These are phyloP conservation scores for Enteromius unitaeniatus DNA, from an alignment of 2,797 vertebrate species.

Conservation along the genomic window DNA sequence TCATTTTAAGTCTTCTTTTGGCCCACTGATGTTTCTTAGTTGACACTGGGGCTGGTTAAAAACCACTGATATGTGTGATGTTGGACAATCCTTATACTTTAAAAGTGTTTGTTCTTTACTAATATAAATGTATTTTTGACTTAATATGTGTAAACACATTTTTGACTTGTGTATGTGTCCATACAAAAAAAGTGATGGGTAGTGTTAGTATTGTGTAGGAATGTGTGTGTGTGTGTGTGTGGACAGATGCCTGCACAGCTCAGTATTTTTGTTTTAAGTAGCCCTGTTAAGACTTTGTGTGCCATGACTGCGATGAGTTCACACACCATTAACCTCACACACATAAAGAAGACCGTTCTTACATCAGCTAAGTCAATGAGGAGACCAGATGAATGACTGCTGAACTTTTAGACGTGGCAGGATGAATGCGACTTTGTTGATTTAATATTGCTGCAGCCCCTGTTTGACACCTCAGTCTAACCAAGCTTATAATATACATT, in stretches of 20 bases:
- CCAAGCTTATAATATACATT: constrained; percentile 13
- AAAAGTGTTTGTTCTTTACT: not conserved
- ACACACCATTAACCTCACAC: constrained; percentile 53
- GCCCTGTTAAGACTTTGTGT: constrained; percentile 45
- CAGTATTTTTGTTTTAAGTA: constrained; percentile 49
- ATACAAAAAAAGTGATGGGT: not conserved
- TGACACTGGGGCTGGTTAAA: not conserved
- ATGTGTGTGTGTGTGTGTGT: not conserved
- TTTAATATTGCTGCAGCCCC: constrained; percentile 42
- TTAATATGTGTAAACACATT: not conserved
- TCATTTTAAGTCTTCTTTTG: not conserved
- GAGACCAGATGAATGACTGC: constrained; percentile 36
- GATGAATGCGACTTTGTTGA: constrained; percentile 52
- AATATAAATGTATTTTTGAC: not conserved
- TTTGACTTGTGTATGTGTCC: not conserved
- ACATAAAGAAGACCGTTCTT: constrained; percentile 38
- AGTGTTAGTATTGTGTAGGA: not conserved
- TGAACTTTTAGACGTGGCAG: constrained; percentile 48
- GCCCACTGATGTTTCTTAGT: not conserved
- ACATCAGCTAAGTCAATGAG: constrained; percentile 37
- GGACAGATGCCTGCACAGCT: constrained; percentile 33
- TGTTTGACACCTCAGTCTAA: constrained; percentile 42
- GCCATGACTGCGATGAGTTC: constrained; percentile 45
- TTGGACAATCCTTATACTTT: not conserved
- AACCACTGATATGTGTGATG: not conserved